Conservation (phyloP, 2,888 invertebrate species). For the Therioaphis trifolii region DNA sequence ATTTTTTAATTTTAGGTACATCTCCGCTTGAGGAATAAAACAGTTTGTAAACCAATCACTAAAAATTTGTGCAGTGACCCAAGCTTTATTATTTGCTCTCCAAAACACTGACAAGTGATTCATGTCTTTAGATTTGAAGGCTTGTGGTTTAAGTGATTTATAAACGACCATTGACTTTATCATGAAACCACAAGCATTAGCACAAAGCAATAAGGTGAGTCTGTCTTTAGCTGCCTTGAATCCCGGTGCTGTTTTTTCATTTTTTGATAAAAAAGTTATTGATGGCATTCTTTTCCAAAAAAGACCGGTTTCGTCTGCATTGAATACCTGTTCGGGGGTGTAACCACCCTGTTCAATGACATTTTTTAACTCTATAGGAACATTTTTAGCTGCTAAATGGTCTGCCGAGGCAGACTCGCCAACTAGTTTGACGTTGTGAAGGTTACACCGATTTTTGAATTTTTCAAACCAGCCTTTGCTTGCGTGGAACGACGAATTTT, state of each 20-base stretch:
- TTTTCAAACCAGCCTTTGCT: no score
- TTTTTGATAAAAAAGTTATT: constrained; percentile 67
- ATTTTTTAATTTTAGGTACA: constrained; percentile 5
- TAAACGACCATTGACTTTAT: no score
- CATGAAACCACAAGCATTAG: no score
- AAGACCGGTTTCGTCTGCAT: constrained; percentile 65
- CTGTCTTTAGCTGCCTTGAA: no score
- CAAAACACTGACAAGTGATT: neutral
- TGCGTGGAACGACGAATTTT: no score
- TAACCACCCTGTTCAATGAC: constrained; percentile 26
- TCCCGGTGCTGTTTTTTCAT: constrained; percentile 67
- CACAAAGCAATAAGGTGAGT: no score
- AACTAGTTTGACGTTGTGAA: no score
- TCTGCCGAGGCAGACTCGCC: constrained; percentile 62
- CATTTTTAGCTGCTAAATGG: constrained; percentile 34
- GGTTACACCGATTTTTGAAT: no score
- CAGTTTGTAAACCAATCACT: constrained; percentile 31
- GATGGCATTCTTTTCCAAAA: constrained; percentile 68
- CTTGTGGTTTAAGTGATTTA: no score
- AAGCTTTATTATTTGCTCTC: neutral
- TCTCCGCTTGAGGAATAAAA: constrained; percentile 5
- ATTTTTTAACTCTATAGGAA: constrained; percentile 35
- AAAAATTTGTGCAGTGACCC: no score
- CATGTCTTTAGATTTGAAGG: no score
- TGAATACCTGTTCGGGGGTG: no score